Conservation (phyloP, 2,113 vertebrate species). For the Loxodonta africana region DNA sequence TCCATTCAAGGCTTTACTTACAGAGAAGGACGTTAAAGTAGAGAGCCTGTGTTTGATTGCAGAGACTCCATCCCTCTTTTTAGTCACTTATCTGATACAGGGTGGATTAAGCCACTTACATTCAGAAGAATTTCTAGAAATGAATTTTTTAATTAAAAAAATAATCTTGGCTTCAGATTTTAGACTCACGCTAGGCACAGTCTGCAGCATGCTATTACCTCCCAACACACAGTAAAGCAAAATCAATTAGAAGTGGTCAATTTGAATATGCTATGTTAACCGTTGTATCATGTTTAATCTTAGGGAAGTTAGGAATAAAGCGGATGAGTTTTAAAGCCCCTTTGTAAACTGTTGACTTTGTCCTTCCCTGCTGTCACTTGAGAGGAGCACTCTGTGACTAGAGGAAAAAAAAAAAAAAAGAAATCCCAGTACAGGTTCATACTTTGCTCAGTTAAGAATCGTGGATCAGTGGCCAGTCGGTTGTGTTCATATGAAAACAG, state of each 20-base stretch:
- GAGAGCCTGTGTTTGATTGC: conserved; percentile 67
- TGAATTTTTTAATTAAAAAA: conserved; percentile 75
- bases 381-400: conserved; percentile 38
- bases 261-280: conserved; percentile 64
- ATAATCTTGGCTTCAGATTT: conserved; percentile 32
- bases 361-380: conserved; percentile 38
- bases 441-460: conserved; percentile 83
- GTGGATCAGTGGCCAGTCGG: conserved; percentile 72
- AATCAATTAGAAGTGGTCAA: conserved; percentile 63
- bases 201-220: not conserved
- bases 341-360: conserved; percentile 72
- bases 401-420: not conserved
- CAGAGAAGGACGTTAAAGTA: conserved; percentile 74
- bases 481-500: conserved; percentile 75
- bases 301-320: conserved; percentile 61
- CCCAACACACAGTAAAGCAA: not conserved
- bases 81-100: conserved; percentile 53
- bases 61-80: conserved; percentile 67
- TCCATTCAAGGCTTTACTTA: conserved; percentile 74
- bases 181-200: conserved; percentile 17
- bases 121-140: conserved; percentile 61
- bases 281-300: conserved; percentile 60
- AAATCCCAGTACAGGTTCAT: conserved; percentile 69
- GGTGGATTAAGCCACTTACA: conserved; percentile 45
- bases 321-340: conserved; percentile 70